Base-by-base conservation (phyloP, 2,888 invertebrate genomes). In the Scaptomyza flava region DNA sequence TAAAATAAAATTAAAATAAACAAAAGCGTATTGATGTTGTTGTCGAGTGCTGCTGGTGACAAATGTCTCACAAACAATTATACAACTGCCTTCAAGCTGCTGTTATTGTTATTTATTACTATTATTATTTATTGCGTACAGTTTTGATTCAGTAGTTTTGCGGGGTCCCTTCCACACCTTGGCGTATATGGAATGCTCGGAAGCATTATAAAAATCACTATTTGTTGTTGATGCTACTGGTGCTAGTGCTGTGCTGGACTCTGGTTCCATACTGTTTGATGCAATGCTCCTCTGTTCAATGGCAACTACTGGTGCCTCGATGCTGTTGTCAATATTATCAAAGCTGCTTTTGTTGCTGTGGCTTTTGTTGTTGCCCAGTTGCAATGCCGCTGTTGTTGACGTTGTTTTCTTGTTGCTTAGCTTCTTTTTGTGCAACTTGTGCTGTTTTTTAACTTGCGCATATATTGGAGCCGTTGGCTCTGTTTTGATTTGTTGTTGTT, bases 121-220 rank as follows among this genome's bases (percentile, higher is more conserved):
- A 9, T 8, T 51, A 30, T 41, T 45, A 14, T 5, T 8, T 42
- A 30, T 60, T 69, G 67, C 91, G 79, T 92, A 92, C 92, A 90
- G 91, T 91, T 92, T 92, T 27, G 90, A 90, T 89, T 92, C 92
- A 78, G 90, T 89, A 59, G 91, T 85, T 85, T 92, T 92, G 66
- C 91, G 91, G 11, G 92, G 91, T 72, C 92, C 92, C 78, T 92
- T 92, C 92, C 92, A 92, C 72, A 92, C 92, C 89, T 92, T 92
- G 62, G 92, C 91, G 76, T 92, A 92, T 57, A 92, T 91, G 57
- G 91, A 91, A 68, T 91, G 87, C 65, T 90, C 89, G 23, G 75
- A 74, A 20, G 89, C 89, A 76, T 84, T 89, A 51, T 77, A 75
- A 47, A 52, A 72, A 69, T 74, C 74, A 47, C 87, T 87, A 43